Conservation (phyloP, 2,888 invertebrate species). For the Salticus scenicus region DNA sequence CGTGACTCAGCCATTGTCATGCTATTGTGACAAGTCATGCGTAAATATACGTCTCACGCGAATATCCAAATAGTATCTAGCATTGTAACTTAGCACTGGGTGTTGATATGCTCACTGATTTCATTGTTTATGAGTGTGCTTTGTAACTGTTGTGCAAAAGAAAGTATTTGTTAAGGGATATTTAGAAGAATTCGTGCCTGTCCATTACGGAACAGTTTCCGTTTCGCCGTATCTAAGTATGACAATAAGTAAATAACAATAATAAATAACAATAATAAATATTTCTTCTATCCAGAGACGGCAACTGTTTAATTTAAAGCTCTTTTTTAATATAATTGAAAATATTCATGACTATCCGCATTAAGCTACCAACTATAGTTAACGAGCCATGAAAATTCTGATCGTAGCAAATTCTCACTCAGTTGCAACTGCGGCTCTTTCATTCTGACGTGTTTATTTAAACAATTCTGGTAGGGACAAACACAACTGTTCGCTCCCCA, state of each 20-base stretch:
- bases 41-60: not conserved
- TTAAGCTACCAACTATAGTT: no score
- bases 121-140: not conserved
- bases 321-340: no score
- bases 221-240: not conserved
- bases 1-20: not conserved
- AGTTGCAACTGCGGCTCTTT: no score
- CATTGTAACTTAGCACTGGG: not conserved
- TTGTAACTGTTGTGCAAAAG: not conserved
- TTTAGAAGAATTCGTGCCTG: not conserved
- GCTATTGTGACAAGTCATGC: conserved; percentile 6
- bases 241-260: not conserved
- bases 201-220: not conserved
- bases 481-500: no score
- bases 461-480: no score
- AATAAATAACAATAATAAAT: no score
- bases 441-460: no score
- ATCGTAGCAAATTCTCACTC: no score
- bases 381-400: no score
- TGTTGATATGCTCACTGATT: not conserved
- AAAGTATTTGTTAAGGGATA: not conserved
- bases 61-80: not conserved
- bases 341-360: no score
- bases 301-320: no score
- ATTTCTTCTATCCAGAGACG: no score